These are phyloP conservation scores for Acanthornis magna DNA, from an alignment of 2,797 vertebrate genomes.

Conservation along the genomic window DNA sequence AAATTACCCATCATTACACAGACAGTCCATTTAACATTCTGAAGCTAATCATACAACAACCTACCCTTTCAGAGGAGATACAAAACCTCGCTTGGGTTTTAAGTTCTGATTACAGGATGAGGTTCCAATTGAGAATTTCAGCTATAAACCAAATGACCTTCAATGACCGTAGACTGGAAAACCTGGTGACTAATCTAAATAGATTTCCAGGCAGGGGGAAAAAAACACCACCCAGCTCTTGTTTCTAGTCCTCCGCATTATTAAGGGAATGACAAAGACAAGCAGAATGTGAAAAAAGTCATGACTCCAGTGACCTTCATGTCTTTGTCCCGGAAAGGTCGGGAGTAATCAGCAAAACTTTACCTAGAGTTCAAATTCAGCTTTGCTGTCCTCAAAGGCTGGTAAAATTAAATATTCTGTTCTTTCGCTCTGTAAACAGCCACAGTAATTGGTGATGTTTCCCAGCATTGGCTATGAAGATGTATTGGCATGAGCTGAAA, in stretches of 20 bases:
- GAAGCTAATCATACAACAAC: slow-evolving; percentile 75
- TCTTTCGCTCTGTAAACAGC: slow-evolving; percentile 44
- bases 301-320: slow-evolving; percentile 64
- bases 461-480: slow-evolving; percentile 6
- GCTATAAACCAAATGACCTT: slow-evolving; percentile 74
- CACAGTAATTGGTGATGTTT: slow-evolving; percentile 29
- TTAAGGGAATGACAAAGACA: slow-evolving; percentile 64
- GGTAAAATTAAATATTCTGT: slow-evolving; percentile 58
- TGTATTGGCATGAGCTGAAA: slow-evolving; percentile 15
- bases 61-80: slow-evolving; percentile 66
- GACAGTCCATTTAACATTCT: slow-evolving; percentile 74
- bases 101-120: slow-evolving; percentile 73
- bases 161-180: slow-evolving; percentile 65
- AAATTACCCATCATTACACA: slow-evolving; percentile 72
- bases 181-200: slow-evolving; percentile 72
- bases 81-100: slow-evolving; percentile 65
- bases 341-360: slow-evolving; percentile 70
- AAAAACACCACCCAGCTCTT: slow-evolving; percentile 36
- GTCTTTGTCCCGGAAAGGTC: slow-evolving; percentile 58
- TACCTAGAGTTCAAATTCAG: slow-evolving; percentile 65
- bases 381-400: slow-evolving; percentile 12
- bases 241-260: slow-evolving; percentile 62
- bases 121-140: slow-evolving; percentile 72
- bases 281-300: slow-evolving; percentile 62
- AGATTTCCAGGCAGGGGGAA: slow-evolving; percentile 62